Evolutionary conservation across 2,797 vertebrate species (phyloP), one percentile per base, ranked within the genome.

Genomic region (Falco biarmicus): DNA sequence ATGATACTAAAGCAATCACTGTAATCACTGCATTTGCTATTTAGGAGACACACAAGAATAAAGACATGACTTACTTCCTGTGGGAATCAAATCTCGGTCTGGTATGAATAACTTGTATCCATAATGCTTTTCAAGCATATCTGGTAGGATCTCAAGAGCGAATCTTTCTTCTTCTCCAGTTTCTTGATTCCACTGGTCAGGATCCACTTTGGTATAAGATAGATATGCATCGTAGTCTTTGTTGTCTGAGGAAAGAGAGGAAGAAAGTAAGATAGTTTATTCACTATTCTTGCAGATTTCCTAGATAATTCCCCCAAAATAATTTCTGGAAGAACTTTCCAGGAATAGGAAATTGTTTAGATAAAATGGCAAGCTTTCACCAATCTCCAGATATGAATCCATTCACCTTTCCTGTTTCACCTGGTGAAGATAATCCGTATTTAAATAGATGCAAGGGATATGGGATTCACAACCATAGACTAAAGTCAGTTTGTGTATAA

Each of bases 131-230:
- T 99, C 99, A 97, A 99, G 98, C 97, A 99, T 99, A 89, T 99
- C 99, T 65, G 99, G 99, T 59, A 99, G 98, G 96, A 99, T 99
- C 98, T 99, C 99, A 91, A 99, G 98, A 93, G 99, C 99, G 95
- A 99, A 99, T 90, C 99, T 99, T 93, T 99, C 99, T 98, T 99
- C 99, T 96, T 99, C 99, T 69, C 98, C 98, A 76, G 99, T 99
- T 97, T 99, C 99, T 97, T 99, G 99, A 96, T 99, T 99, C 99
- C 99, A 99, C 95, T 99, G 99, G 95, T 99, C 99, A 79, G 99
- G 99, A 97, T 99, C 99, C 98, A 99, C 99, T 99, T 99, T 99
- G 98, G 99, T 99, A 98, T 99, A 99, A 91, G 99, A 99, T 65
- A 99, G 98, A 96, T 99, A 99, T 2, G 99, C 99, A 94, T 99